Conservation (phyloP, 2,888 invertebrate genomes). For the Timema podura region DNA sequence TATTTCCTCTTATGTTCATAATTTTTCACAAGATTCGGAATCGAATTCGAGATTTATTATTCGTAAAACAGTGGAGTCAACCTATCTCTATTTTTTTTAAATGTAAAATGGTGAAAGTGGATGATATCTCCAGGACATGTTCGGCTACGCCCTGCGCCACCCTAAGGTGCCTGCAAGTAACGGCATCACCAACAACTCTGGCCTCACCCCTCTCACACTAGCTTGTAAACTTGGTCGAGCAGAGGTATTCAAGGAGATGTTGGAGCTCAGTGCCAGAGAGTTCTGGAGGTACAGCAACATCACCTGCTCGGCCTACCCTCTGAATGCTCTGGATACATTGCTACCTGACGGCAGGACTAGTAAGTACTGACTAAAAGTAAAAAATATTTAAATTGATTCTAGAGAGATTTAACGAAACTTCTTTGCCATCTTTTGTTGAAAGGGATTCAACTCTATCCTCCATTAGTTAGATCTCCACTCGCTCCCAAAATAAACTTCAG, state of each 20-base stretch:
- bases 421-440: no score
- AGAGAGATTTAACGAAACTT: neutral
- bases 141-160: constrained; percentile 94
- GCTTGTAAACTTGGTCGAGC: constrained; percentile 95
- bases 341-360: constrained; percentile 93
- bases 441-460: no score
- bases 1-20: no score
- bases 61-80: no score
- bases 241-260: constrained; percentile 95
- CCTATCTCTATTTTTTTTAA: no score
- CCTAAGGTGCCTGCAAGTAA: constrained; percentile 90
- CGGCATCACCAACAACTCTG: constrained; percentile 81
- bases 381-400: neutral
- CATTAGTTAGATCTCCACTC: no score
- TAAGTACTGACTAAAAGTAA: constrained; percentile 48
- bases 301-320: constrained; percentile 95
- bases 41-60: no score
- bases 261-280: constrained; percentile 90
- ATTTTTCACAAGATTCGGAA: no score
- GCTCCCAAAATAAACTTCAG: no score
- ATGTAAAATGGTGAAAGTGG: no score
- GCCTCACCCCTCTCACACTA: constrained; percentile 91
- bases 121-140: constrained; percentile 77
- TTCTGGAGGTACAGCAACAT: constrained; percentile 99
- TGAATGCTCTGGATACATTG: constrained; percentile 94